A percentile compares a stretch with the other conserved stretches of the same genome.
phyloP scores from a whole-genome alignment of 23 tunicate genomes.

The Halocynthia roretzi region DNA sequence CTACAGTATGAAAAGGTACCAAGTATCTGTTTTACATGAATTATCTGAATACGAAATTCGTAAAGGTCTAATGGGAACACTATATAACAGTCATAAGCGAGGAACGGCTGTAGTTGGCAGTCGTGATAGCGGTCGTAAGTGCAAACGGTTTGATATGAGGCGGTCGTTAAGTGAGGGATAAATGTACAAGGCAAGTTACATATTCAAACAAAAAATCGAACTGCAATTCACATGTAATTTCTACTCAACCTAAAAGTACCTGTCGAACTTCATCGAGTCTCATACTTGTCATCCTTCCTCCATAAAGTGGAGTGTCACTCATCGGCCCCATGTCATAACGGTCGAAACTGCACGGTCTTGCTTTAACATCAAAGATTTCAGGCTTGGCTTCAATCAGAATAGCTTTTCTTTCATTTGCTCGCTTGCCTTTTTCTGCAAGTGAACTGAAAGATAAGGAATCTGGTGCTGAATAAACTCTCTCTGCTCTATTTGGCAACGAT shows the following conservation, averaged over 20 bases:
- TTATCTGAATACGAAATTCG: no score
- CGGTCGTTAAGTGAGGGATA: no score
- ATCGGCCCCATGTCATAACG: conserved; percentile 9
- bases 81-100: no score
- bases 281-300: conserved; percentile 59
- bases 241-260: conserved; percentile 8
- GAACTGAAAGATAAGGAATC: neutral
- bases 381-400: neutral
- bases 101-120: no score
- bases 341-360: neutral
- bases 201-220: no score
- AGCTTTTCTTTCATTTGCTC: neutral
- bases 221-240: neutral
- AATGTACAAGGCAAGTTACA: no score
- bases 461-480: neutral
- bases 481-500: neutral
- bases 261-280: conserved; percentile 21
- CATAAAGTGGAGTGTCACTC: conserved; percentile 32
- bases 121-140: no score
- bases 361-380: neutral
- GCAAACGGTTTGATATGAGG: no score
- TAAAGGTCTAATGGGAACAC: no score
- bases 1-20: no score
- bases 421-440: neutral
- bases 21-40: no score